Conservation (phyloP, 2,797 vertebrate species). For the Pantherophis vulpinus region DNA sequence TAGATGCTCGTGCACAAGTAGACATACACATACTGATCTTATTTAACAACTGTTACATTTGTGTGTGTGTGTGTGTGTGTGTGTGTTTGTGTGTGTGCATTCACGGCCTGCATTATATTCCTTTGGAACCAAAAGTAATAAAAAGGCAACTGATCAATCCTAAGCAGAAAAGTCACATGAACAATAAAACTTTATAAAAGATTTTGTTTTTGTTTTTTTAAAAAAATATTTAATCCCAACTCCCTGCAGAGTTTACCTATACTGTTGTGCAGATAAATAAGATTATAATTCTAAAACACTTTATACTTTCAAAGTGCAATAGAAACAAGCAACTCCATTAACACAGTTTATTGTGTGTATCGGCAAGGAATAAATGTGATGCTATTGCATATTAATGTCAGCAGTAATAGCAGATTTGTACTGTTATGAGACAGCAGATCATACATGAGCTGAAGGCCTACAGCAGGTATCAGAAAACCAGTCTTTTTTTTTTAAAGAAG, state of each 20-base stretch:
- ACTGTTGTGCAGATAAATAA: background rate
- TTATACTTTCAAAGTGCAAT: background rate
- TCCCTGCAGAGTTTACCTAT: background rate
- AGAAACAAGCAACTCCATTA: background rate
- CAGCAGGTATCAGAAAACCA: background rate
- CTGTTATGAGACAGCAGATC: background rate
- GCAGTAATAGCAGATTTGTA: background rate
- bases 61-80: background rate
- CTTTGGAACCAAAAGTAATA: background rate
- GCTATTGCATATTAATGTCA: background rate
- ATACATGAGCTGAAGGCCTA: background rate
- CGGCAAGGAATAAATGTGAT: background rate
- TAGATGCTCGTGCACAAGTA: background rate
- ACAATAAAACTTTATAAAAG: background rate
- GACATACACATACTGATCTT: background rate
- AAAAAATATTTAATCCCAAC: background rate
- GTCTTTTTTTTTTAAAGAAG: background rate
- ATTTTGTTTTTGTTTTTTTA: background rate
- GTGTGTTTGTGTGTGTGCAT: background rate
- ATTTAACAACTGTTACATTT: too few species aligned
- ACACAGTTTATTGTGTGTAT: background rate
- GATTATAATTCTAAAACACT: background rate
- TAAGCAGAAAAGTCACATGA: background rate
- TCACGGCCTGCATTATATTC: background rate
- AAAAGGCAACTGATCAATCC: background rate